Evolutionary conservation across 2,113 vertebrate species (phyloP).

Genomic region (Alethe diademata): DNA sequence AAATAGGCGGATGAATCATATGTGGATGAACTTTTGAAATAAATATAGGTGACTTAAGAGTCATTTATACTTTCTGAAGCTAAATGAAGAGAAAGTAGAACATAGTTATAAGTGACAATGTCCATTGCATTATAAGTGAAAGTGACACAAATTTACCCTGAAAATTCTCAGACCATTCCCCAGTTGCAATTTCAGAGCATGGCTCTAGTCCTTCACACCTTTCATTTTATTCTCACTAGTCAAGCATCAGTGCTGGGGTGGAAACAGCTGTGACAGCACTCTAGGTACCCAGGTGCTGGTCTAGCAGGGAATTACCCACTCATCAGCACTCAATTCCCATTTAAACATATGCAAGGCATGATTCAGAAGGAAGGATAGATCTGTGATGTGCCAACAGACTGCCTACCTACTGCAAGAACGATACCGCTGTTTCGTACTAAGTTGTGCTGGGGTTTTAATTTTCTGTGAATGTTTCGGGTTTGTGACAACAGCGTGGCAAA

Average conservation of each 20-base stretch:
- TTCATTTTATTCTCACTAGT: background rate
- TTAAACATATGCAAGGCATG: background rate
- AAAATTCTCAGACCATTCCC: background rate
- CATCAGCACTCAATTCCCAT: background rate
- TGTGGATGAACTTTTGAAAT: background rate
- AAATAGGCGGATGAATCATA: background rate
- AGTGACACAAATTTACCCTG: background rate
- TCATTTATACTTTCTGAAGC: background rate
- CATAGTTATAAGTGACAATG: background rate
- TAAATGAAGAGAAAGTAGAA: background rate
- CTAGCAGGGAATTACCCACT: background rate
- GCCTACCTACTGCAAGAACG: fast-evolving
- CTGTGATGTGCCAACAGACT: background rate
- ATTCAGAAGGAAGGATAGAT: background rate
- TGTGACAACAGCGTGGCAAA: background rate
- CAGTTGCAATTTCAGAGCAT: background rate
- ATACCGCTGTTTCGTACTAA: background rate
- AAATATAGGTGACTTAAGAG: background rate
- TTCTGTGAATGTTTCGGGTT: background rate
- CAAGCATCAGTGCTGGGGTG: background rate
- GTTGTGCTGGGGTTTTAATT: background rate
- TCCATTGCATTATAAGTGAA: background rate
- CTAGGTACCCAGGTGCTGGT: background rate
- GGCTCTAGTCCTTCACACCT: background rate
- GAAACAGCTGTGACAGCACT: background rate